A percentile compares a stretch with the other conserved stretches of the same genome.
Conservation (phyloP, 1,140 invertebrate species). For the Formica selysi region DNA sequence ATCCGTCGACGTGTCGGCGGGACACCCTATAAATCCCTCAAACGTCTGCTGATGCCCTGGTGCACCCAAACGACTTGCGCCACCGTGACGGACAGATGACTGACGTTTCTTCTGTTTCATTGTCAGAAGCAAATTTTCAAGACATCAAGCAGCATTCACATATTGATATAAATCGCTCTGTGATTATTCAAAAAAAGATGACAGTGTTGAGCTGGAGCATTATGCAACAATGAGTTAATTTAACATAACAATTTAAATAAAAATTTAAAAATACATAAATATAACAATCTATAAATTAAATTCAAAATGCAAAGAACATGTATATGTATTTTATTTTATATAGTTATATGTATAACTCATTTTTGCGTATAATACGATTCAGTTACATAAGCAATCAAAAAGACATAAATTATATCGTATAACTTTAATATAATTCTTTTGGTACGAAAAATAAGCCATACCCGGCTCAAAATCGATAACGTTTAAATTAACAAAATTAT, state of each 20-base stretch:
- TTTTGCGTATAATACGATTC: not conserved
- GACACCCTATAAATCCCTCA: constrained; percentile 85
- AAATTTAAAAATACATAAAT: not conserved
- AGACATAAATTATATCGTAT: not conserved
- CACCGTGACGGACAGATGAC: constrained; percentile 86
- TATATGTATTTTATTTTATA: not conserved
- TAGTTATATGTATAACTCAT: not conserved
- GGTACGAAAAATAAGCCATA: not conserved
- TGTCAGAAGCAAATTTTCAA: not conserved
- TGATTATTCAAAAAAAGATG: not conserved
- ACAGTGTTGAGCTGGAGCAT: not conserved
- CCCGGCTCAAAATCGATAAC: not conserved
- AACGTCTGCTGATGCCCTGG: constrained; percentile 86
- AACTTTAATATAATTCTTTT: not conserved
- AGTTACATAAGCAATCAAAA: not conserved
- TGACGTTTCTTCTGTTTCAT: constrained; percentile 78
- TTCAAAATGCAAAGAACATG: not conserved
- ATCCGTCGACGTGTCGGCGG: constrained; percentile 62
- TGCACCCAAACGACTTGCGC: constrained; percentile 83
- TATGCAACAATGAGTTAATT: not conserved
- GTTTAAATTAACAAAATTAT: not conserved
- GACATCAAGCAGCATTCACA: not conserved
- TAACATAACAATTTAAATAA: no score
- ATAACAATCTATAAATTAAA: not conserved
- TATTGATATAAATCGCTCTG: not conserved